Conservation (phyloP, 2,113 vertebrate species). For the Scomber scombrus region DNA sequence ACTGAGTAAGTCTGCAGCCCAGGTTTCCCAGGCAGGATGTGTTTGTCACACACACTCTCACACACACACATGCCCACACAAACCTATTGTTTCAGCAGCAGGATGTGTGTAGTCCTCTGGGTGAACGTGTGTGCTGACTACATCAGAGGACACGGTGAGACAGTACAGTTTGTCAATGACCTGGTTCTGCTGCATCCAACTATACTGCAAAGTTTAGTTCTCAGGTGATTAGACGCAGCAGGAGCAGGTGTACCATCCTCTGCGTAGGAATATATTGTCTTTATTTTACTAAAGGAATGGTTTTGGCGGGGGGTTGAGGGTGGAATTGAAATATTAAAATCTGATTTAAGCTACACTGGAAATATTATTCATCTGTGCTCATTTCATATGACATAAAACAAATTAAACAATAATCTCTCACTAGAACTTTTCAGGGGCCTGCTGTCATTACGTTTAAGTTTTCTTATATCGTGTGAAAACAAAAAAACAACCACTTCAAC, state of each 20-base stretch:
- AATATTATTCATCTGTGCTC: not conserved
- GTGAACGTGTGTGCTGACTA: constrained; percentile 69
- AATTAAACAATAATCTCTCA: not conserved
- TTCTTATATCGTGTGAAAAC: not conserved
- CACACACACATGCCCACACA: constrained; percentile 41
- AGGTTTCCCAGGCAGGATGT: constrained; percentile 53
- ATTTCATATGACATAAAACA: constrained; percentile 12
- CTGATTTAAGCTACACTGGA: not conserved
- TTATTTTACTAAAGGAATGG: not conserved
- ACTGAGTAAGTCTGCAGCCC: constrained; percentile 56
- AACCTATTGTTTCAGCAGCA: constrained; percentile 67
- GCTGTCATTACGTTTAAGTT: constrained; percentile 18
- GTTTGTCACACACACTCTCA: constrained; percentile 49
- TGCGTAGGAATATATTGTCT: constrained; percentile 18
- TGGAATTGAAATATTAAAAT: constrained; percentile 25
- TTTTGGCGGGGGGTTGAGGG: not conserved
- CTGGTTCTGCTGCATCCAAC: constrained; percentile 44
- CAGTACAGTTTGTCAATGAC: constrained; percentile 66
- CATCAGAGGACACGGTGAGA: constrained; percentile 63
- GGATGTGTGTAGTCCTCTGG: constrained; percentile 58
- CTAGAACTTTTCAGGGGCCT: not conserved
- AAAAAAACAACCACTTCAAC: constrained; percentile 7
- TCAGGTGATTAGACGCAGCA: constrained; percentile 31
- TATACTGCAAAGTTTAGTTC: constrained; percentile 61
- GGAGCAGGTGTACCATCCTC: constrained; percentile 35